Percentiles rank a stretch among this genome's conserved stretches.
phyloP scores from a whole-genome alignment of 2,113 vertebrate genomes.

The Arenaria interpres region DNA sequence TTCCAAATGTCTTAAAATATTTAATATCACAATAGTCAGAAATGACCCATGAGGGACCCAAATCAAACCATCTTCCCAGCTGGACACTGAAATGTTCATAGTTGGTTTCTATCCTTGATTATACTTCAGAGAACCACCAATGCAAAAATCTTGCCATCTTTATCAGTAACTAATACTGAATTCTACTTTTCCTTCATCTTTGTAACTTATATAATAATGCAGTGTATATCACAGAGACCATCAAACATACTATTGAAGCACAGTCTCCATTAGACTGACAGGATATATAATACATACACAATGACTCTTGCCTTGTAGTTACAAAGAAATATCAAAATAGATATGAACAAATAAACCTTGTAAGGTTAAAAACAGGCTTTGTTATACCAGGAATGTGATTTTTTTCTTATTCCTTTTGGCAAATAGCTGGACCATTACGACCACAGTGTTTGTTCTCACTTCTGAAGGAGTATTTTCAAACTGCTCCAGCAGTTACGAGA shows the following conservation, averaged over 20 bases:
- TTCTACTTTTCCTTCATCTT: background rate
- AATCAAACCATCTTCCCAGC: background rate
- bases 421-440: background rate
- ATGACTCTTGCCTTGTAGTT: background rate
- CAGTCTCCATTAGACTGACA: background rate
- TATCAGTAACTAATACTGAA: background rate
- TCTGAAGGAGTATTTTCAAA: slow-evolving; percentile 19
- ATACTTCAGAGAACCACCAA: background rate
- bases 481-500: background rate
- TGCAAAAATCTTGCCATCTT: background rate
- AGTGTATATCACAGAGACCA: background rate
- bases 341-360: background rate
- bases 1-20: background rate
- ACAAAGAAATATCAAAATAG: background rate
- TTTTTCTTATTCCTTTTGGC: background rate
- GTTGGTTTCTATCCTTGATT: background rate
- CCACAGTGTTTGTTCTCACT: background rate
- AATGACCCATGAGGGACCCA: background rate
- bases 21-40: background rate
- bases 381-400: background rate
- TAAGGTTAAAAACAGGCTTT: background rate
- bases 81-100: background rate
- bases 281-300: background rate
- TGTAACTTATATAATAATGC: background rate
- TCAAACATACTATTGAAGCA: background rate